Conservation (phyloP, 2,797 vertebrate genomes). For the Chelidonichthys spinosus region DNA sequence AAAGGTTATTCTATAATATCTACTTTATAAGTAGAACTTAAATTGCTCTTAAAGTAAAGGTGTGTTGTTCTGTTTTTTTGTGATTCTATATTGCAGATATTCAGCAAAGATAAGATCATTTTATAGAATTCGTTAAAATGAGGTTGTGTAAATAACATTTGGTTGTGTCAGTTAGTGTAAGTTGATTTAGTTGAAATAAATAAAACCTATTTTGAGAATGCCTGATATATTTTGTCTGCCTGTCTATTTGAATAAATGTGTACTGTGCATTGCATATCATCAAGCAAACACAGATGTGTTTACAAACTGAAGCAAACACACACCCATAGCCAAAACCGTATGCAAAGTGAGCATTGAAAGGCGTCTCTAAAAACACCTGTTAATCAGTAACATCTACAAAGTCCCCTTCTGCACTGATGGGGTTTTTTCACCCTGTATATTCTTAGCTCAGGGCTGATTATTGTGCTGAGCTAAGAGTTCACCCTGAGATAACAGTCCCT, state of each 20-base stretch:
- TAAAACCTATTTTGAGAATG: conserved; percentile 20
- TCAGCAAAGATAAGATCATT: conserved; percentile 12
- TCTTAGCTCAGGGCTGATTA: no score
- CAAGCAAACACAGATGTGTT: conserved; percentile 30
- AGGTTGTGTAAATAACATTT: conserved; percentile 28
- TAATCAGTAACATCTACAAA: conserved; percentile 70
- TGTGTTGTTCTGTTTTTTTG: conserved; percentile 42
- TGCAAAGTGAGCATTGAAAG: conserved; percentile 73
- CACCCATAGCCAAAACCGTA: conserved; percentile 45
- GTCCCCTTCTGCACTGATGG: conserved; percentile 7
- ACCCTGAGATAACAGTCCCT: background rate
- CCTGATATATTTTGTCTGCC: conserved; percentile 6
- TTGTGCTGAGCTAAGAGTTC: background rate
- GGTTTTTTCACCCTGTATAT: background rate
- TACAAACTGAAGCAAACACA: background rate
- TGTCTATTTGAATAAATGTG: background rate
- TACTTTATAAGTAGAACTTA: conserved; percentile 86
- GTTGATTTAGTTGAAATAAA: conserved; percentile 57
- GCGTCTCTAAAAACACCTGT: conserved; percentile 48
- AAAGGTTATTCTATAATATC: conserved; percentile 78
- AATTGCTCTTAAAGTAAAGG: conserved; percentile 39
- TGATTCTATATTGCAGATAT: conserved; percentile 44
- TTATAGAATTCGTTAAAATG: conserved; percentile 3
- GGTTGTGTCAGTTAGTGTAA: conserved; percentile 44
- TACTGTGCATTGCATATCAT: background rate